phyloP scores from a whole-genome alignment of 1,140 invertebrate genomes.

The Bombyx mori region DNA sequence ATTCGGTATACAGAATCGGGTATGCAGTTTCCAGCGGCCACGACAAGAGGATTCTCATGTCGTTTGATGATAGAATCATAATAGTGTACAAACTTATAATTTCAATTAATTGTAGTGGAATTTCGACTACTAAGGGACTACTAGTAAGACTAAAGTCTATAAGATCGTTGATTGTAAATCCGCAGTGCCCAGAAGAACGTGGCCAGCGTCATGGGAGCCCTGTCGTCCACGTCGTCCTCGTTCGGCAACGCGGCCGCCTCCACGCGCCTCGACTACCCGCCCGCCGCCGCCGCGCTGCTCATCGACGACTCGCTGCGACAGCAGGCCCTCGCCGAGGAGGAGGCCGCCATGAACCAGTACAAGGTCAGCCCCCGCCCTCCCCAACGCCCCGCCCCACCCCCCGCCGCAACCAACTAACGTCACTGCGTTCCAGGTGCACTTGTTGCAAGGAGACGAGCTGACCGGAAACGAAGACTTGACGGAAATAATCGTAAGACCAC shows the following conservation, averaged over 20 bases:
- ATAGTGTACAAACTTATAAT: too few relatives aligned
- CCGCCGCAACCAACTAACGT: neutral
- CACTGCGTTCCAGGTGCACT: slow-evolving; percentile 43
- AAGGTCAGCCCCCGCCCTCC: slow-evolving; percentile 76
- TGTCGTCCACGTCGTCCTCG: slow-evolving; percentile 89
- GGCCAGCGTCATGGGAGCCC: slow-evolving; percentile 89
- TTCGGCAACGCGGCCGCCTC: slow-evolving; percentile 86
- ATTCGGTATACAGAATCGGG: too few relatives aligned
- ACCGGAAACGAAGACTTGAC: slow-evolving; percentile 53
- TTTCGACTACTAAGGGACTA: too few relatives aligned
- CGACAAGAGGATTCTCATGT: too few relatives aligned
- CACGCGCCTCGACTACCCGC: slow-evolving; percentile 77
- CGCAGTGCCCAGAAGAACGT: slow-evolving; percentile 88
- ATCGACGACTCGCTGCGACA: slow-evolving; percentile 89
- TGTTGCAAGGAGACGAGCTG: slow-evolving; percentile 51
- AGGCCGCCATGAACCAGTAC: slow-evolving; percentile 94
- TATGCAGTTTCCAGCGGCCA: too few relatives aligned
- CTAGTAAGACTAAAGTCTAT: too few relatives aligned
- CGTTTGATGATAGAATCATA: too few relatives aligned
- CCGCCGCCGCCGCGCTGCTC: slow-evolving; percentile 72
- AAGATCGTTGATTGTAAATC: too few relatives aligned
- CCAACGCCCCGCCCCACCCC: too few relatives aligned
- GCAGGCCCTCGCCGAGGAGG: slow-evolving; percentile 93
- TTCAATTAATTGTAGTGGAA: too few relatives aligned
- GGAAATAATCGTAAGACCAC: slow-evolving; percentile 51